Evolutionary conservation across 1,140 invertebrate species (phyloP).

Genomic region (Dreissena polymorpha): DNA sequence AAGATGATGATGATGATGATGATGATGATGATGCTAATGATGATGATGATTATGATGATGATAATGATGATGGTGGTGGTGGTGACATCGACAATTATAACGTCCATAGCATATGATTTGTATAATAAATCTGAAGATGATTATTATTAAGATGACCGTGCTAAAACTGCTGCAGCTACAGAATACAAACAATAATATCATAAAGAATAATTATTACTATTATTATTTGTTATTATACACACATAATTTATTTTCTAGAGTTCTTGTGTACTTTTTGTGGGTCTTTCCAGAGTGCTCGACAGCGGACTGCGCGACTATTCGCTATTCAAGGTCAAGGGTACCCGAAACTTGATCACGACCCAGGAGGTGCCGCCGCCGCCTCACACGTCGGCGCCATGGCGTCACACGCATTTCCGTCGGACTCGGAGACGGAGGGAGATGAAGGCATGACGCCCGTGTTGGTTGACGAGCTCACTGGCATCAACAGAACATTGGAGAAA

Average conservation of each 20-base stretch:
- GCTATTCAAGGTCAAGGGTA: slow-evolving; percentile 54
- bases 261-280: background rate
- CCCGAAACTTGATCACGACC: slow-evolving; percentile 7
- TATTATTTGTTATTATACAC: background rate
- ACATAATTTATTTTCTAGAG: background rate
- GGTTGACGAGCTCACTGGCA: slow-evolving; percentile 39
- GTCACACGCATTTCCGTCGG: slow-evolving; percentile 27
- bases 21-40: background rate
- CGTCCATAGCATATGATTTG: background rate
- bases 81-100: background rate
- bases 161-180: too few species aligned
- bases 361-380: slow-evolving; percentile 20
- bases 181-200: too few species aligned
- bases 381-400: slow-evolving; percentile 14
- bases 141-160: background rate
- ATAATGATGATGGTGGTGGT: background rate
- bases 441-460: slow-evolving; percentile 25
- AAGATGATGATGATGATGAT: slow-evolving; percentile 19
- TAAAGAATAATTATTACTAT: too few species aligned
- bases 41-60: slow-evolving; percentile 14
- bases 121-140: background rate
- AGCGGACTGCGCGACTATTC: slow-evolving; percentile 5
- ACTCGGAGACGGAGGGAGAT: slow-evolving; percentile 36
- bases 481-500: slow-evolving; percentile 62
- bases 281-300: slow-evolving; percentile 31